Evolutionary conservation across 2,797 vertebrate genomes (phyloP).

Genomic region (Pipistrellus pipistrellus): DNA sequence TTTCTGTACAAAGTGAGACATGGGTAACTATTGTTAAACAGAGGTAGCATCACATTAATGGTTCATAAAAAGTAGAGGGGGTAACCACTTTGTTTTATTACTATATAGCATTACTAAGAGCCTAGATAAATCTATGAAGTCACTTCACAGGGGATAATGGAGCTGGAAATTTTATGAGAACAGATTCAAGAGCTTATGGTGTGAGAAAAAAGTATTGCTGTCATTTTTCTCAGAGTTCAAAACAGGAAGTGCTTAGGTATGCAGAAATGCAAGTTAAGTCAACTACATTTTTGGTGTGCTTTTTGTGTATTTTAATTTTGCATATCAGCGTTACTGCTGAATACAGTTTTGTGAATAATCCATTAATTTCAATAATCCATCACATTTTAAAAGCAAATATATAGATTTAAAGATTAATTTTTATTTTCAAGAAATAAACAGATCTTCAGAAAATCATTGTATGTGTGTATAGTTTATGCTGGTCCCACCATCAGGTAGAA

Average conservation of each 20-base stretch:
- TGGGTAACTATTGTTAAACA: not conserved
- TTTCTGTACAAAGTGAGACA: not conserved
- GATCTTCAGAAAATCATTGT: constrained; percentile 36
- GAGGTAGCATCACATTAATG: not conserved
- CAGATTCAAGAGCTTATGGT: constrained; percentile 49
- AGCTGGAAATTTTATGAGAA: constrained; percentile 62
- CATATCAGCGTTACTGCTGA: not conserved
- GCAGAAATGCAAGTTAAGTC: constrained; percentile 70
- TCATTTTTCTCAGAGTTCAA: constrained; percentile 71
- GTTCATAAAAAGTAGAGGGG: not conserved
- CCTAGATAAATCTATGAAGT: constrained; percentile 29
- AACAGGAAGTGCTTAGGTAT: constrained; percentile 80
- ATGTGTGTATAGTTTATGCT: not conserved
- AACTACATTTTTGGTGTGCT: constrained; percentile 49
- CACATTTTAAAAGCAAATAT: not conserved
- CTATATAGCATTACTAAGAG: not conserved
- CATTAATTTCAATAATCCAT: not conserved
- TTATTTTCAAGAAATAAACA: not conserved
- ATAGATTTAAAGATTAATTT: constrained; percentile 33
- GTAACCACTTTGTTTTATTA: not conserved
- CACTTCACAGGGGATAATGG: not conserved
- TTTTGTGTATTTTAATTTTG: not conserved
- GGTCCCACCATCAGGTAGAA: not conserved
- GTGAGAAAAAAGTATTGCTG: constrained; percentile 40
- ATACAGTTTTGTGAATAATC: not conserved